A percentile compares a stretch with the other conserved stretches of the same genome.
Evolutionary conservation across 2,888 invertebrate genomes (phyloP).

Genomic region (Heterodera filipjevi): DNA sequence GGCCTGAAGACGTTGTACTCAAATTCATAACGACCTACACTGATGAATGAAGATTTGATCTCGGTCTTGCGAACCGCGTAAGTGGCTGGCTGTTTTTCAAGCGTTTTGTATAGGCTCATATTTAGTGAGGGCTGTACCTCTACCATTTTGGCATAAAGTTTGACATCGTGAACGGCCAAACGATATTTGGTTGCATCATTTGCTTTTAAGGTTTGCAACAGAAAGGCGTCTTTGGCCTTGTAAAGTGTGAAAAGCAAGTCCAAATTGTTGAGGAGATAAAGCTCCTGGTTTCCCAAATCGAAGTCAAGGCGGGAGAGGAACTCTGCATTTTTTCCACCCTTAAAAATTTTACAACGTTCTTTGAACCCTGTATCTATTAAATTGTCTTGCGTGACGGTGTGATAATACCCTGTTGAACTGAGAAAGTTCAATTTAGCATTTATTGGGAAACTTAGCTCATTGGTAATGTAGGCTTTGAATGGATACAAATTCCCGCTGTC

Average conservation of each 20-base stretch:
- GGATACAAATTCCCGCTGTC: background rate
- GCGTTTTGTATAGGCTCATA: background rate
- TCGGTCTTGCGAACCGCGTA: conserved; percentile 37
- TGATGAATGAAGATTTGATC: conserved; percentile 27
- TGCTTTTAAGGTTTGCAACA: too few relatives aligned
- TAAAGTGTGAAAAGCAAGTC: too few relatives aligned
- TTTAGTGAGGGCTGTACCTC: conserved; percentile 15
- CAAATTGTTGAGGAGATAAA: background rate
- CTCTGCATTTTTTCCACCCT: background rate
- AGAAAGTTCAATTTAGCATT: conserved; percentile 27
- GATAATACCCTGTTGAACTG: conserved; percentile 28
- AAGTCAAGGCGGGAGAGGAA: conserved; percentile 32
- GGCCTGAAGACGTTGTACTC: conserved; percentile 37
- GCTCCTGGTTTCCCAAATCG: conserved; percentile 36
- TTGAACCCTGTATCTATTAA: conserved; percentile 12
- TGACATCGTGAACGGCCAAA: conserved; percentile 18
- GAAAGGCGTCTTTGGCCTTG: too few relatives aligned
- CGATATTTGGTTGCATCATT: conserved; percentile 16
- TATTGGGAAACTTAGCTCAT: conserved; percentile 24
- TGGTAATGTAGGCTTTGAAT: conserved; percentile 29
- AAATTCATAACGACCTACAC: conserved; percentile 32
- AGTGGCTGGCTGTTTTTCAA: conserved; percentile 28
- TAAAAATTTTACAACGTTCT: conserved; percentile 2
- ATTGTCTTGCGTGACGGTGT: conserved; percentile 3
- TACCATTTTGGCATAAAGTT: conserved; percentile 27